Base-by-base conservation (phyloP, 1,140 invertebrate species). In the Drosophila repleta region DNA sequence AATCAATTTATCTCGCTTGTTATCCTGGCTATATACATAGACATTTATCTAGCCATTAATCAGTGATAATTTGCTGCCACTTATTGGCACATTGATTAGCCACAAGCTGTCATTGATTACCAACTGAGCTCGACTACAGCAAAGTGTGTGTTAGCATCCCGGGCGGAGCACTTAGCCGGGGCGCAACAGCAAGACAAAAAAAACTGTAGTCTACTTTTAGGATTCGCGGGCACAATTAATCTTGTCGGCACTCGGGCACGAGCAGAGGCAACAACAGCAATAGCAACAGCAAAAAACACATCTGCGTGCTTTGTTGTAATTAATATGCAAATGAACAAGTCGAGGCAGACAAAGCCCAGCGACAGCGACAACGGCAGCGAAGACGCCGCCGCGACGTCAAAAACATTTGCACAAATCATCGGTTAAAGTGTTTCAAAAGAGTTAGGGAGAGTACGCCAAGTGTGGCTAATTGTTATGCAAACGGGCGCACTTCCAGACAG, bases 401-500 rank as follows among this genome's bases (percentile, higher is more conserved):
- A 75, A 63, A 61, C 79, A 84, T 84, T 84, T 83, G 71, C 80
- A 68, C 76, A 83, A 83, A 83, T 83, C 80, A 76, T 83, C 64
- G 76, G 71, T 57, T 75, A 56, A 71, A 76, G 75, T 75, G 71
- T 70, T 58, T 56, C 32, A 45, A 61, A 66, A 61, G 72, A 73
- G 51, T 46, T 51, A 60, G 45, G 37, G 21, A 58, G 43, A 29
- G 8, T 6, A 29, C 10, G 15, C 15, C 35, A 37, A 49, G 37
- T 43, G 53, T 43, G 46, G 72, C 80, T 83, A 73, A 84, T 83
- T 83, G 67, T 69, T 79, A 84, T 83, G 80, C 80, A 84, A 78
- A 72, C 69, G 74, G 62, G 73, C 62, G 67, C 35, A 67, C 41
- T 61, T 32, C 43, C 63, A 52, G 56, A 41, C 66, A 61, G 48